phyloP scores from a whole-genome alignment of 2,797 vertebrate genomes.

The Echiichthys vipera region DNA sequence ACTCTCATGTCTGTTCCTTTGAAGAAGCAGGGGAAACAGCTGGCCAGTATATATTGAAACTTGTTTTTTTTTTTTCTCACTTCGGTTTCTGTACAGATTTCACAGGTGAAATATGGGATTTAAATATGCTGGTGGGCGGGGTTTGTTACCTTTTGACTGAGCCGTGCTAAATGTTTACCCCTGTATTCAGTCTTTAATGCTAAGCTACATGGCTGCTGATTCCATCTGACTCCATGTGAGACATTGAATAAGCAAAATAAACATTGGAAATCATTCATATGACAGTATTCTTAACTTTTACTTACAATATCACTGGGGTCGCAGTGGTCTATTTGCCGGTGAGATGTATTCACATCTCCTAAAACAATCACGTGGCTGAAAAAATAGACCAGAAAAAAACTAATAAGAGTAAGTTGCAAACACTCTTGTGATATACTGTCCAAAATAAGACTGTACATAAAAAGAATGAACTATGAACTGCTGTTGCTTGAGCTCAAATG shows the following conservation, averaged over 20 bases:
- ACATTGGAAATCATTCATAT: not conserved
- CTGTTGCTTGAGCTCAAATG: not conserved
- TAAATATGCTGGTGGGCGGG: not conserved
- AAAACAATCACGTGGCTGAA: conserved; percentile 90
- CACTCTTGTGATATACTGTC: not conserved
- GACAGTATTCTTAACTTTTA: conserved; percentile 20
- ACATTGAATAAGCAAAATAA: not conserved
- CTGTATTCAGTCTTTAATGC: not conserved
- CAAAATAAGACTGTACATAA: not conserved
- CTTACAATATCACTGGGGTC: conserved; percentile 89
- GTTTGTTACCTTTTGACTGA: not conserved
- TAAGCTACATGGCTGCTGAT: not conserved
- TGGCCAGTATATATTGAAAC: not conserved
- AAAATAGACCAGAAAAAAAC: conserved; percentile 31
- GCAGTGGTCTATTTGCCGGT: conserved; percentile 90
- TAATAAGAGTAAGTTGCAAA: not conserved
- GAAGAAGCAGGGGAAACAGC: not conserved
- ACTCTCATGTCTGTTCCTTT: not conserved
- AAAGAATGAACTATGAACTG: not conserved
- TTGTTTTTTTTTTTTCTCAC: not conserved
- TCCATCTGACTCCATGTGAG: not conserved
- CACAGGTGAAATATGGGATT: not conserved
- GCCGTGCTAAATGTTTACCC: not conserved
- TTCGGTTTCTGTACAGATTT: not conserved
- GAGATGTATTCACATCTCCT: conserved; percentile 93